Percentiles rank a stretch among this genome's conserved stretches.
Conservation (phyloP, 2,888 invertebrate genomes). For the Antheraea assamensis region DNA sequence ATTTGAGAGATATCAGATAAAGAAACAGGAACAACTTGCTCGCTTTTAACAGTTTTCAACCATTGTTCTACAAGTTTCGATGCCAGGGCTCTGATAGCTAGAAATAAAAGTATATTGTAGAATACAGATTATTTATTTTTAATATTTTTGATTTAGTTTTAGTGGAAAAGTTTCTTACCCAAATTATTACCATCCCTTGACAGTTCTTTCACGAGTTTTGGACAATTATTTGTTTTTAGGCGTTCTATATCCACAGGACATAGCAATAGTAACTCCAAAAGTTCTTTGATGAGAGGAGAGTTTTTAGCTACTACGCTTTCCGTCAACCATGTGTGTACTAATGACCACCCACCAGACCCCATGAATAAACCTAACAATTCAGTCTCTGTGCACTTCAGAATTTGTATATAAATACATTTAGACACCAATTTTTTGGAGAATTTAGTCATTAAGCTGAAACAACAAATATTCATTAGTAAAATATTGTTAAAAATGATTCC, state of each 20-base stretch:
- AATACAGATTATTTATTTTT: background rate
- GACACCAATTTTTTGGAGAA: constrained; percentile 97
- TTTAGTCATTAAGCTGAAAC: constrained; percentile 95
- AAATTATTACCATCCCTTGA: constrained; percentile 91
- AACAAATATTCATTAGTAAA: constrained; percentile 15
- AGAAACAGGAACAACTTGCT: constrained; percentile 77
- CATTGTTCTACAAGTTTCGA: constrained; percentile 93
- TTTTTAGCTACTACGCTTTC: constrained; percentile 93
- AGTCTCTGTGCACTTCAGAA: constrained; percentile 92
- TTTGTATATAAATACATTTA: constrained; percentile 97
- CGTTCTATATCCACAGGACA: constrained; percentile 96
- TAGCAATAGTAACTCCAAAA: constrained; percentile 90
- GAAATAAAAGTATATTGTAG: constrained; percentile 42
- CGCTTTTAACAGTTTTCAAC: constrained; percentile 93
- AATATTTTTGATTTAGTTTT: constrained; percentile 3
- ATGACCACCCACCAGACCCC: constrained; percentile 95
- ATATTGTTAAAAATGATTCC: background rate
- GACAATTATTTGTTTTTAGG: constrained; percentile 94
- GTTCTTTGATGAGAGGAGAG: constrained; percentile 93
- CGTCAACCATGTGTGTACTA: constrained; percentile 94
- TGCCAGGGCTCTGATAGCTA: constrained; percentile 90
- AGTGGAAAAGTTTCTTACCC: constrained; percentile 81
- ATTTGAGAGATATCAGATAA: constrained; percentile 66
- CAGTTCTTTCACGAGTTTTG: constrained; percentile 94
- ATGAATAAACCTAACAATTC: constrained; percentile 94